Evolutionary conservation across 2,888 invertebrate genomes (phyloP).

Genomic region (Acronicta alni): DNA sequence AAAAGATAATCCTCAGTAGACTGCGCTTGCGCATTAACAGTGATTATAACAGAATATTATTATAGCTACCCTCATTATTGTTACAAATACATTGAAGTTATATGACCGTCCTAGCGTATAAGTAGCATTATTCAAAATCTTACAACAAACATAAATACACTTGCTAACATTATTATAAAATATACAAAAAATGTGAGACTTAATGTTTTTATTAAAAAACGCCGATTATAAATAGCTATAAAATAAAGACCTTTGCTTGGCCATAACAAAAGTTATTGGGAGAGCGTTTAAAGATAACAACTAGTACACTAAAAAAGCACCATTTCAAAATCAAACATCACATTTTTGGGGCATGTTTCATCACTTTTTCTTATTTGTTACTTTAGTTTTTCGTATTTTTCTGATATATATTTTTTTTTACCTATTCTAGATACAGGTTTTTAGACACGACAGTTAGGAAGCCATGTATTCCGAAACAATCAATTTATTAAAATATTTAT

Average conservation of each 20-base stretch:
- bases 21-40: background rate
- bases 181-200: slow-evolving; percentile 33
- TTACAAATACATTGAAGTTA: slow-evolving; percentile 14
- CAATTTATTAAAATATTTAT: too few species aligned
- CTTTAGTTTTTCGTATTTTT: background rate
- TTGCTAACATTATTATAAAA: slow-evolving; percentile 42
- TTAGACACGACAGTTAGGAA: background rate
- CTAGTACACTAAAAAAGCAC: slow-evolving; percentile 55
- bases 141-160: slow-evolving; percentile 16
- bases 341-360: slow-evolving; percentile 35
- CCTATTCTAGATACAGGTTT: too few species aligned
- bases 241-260: slow-evolving; percentile 51
- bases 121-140: slow-evolving; percentile 26
- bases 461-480: background rate
- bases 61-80: slow-evolving; percentile 47
- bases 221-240: slow-evolving; percentile 23
- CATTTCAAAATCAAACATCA: slow-evolving; percentile 52
- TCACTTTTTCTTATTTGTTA: slow-evolving; percentile 29
- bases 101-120: slow-evolving; percentile 41
- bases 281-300: slow-evolving; percentile 33
- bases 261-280: slow-evolving; percentile 43
- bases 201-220: slow-evolving; percentile 20
- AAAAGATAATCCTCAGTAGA: background rate
- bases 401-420: too few species aligned
- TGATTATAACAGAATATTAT: slow-evolving; percentile 10